phyloP scores from a whole-genome alignment of 2,113 vertebrate species.

The Rhegmatorhina hoffmannsi region DNA sequence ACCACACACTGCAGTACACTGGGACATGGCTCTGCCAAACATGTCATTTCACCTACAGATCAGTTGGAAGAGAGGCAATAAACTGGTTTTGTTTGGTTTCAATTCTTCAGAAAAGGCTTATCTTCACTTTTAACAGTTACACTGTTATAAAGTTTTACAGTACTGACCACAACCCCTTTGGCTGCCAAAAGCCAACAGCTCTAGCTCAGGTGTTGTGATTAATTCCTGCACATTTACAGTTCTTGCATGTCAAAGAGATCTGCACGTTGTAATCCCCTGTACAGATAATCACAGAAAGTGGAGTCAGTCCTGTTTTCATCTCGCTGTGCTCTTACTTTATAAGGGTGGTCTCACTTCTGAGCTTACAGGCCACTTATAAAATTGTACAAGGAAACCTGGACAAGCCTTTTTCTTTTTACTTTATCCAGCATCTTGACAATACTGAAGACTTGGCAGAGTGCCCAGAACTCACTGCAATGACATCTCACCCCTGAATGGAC shows the following conservation, averaged over 20 bases:
- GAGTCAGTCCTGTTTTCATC: not conserved
- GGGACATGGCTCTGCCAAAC: not conserved
- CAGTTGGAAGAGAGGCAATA: not conserved
- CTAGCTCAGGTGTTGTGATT: not conserved
- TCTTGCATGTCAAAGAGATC: not conserved
- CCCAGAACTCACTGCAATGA: constrained; percentile 40
- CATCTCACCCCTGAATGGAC: constrained; percentile 7
- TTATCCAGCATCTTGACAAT: constrained; percentile 32
- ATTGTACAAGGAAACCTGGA: constrained; percentile 12
- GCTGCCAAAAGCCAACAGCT: not conserved
- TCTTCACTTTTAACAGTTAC: not conserved
- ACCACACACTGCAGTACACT: not conserved
- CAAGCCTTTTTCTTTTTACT: constrained; percentile 17
- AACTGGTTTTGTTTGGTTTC: not conserved
- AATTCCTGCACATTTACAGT: not conserved
- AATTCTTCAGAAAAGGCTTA: not conserved
- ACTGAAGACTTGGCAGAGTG: constrained; percentile 38
- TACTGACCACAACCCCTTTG: not conserved
- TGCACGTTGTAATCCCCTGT: not conserved
- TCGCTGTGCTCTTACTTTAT: not conserved
- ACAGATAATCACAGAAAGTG: not conserved
- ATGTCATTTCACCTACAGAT: not conserved
- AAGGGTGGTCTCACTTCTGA: not conserved
- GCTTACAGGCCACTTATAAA: not conserved
- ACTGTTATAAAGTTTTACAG: not conserved